Conservation (phyloP, 2,888 invertebrate species). For the Linnaemya vulpina region DNA sequence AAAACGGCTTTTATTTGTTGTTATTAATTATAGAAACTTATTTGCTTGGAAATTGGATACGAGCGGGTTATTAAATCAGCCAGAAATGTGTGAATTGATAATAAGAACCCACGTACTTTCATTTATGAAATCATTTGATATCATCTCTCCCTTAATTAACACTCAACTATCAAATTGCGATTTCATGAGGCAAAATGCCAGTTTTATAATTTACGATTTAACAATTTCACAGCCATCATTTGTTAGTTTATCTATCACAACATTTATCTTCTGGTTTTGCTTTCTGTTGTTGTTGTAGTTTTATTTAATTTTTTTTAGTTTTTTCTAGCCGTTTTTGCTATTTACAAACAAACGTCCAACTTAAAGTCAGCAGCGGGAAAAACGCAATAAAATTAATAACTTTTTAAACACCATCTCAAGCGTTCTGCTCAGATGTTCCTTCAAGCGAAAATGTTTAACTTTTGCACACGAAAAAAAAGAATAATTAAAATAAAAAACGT, state of each 20-base stretch:
- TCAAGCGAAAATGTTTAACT: conserved; percentile 14
- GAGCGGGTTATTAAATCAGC: conserved; percentile 12
- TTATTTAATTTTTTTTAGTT: too few species aligned
- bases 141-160: conserved; percentile 20
- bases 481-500: background rate
- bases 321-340: conserved; percentile 8
- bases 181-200: background rate
- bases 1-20: background rate
- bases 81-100: conserved; percentile 20
- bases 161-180: background rate
- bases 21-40: background rate
- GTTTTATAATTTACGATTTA: conserved; percentile 8
- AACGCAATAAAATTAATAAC: conserved; percentile 59
- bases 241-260: conserved; percentile 47
- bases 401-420: conserved; percentile 54
- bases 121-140: background rate
- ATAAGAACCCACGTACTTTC: conserved; percentile 15
- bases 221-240: conserved; percentile 18
- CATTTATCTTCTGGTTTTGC: conserved; percentile 32
- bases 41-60: background rate
- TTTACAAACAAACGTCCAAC: conserved; percentile 52
- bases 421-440: conserved; percentile 18
- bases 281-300: too few species aligned
- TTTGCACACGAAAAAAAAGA: conserved; percentile 1
- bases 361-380: background rate